Evolutionary conservation across 1,140 invertebrate species (phyloP).

Genomic region (Drosophila saltans): DNA sequence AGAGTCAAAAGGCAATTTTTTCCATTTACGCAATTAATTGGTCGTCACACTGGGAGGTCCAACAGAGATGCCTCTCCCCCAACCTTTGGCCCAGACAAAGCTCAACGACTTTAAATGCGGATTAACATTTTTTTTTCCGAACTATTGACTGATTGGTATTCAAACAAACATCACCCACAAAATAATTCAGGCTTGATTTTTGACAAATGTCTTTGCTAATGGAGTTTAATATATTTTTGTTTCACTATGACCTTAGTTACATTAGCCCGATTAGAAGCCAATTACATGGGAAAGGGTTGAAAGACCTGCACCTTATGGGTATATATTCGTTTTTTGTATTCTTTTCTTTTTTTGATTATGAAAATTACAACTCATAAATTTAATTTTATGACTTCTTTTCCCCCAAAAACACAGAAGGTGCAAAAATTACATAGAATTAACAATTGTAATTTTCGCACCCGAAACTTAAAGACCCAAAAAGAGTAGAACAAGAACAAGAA

Average conservation of each 20-base stretch:
- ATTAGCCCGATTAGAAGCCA: constrained; percentile 71
- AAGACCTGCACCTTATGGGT: constrained; percentile 28
- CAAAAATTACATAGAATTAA: constrained; percentile 58
- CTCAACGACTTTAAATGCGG: constrained; percentile 57
- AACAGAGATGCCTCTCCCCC: constrained; percentile 46
- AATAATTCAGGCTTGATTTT: constrained; percentile 29
- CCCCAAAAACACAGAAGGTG: constrained; percentile 54
- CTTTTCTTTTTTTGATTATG: constrained; percentile 64
- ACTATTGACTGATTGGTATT: constrained; percentile 72
- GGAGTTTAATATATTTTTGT: constrained; percentile 38
- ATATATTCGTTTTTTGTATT: constrained; percentile 2
- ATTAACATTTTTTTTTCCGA: constrained; percentile 60
- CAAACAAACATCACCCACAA: constrained; percentile 68
- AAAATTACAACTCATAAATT: constrained; percentile 76
- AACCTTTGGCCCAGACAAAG: constrained; percentile 32
- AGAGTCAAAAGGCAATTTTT: constrained; percentile 69
- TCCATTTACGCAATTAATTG: constrained; percentile 82
- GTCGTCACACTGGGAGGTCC: constrained; percentile 67
- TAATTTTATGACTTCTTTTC: constrained; percentile 79
- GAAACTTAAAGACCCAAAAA: constrained; percentile 53
- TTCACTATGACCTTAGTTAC: constrained; percentile 26
- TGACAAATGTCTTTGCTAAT: constrained; percentile 73
- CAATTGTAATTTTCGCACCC: constrained; percentile 62
- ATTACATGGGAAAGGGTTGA: constrained; percentile 57
- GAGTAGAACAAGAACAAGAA: background rate